Base-by-base conservation (phyloP, 2,797 vertebrate species). In the Micromesistius poutassou region DNA sequence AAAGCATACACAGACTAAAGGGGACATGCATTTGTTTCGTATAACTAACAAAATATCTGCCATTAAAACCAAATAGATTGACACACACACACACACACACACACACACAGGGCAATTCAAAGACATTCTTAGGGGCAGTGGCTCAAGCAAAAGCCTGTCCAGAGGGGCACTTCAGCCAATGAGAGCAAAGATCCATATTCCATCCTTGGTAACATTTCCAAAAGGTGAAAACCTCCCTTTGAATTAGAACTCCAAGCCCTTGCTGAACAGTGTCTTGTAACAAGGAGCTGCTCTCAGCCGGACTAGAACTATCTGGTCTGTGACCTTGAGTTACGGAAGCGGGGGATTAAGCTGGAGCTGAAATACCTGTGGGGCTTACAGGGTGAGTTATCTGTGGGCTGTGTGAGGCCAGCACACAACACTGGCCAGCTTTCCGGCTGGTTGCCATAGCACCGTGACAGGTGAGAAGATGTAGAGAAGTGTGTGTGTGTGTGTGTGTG, bases 381-480 rank as follows among this genome's bases (percentile, higher is more conserved):
- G 78, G 22, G 25, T n/a, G 36, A 50, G 50, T 0, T 72, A 73
- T 73, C 38, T 72, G 76, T 55, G 12, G 19, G n/a, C 70, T 10
- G 62, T 13, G 71, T 68, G 79, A 73, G 72, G 76, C 76, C 30
- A 35, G 28, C n/a, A 31, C 70, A 35, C 33, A 70, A 33, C 30
- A 14, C 68, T 77, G 68, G 70, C 68, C 33, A 30, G 6, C 38
- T 72, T 71, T 36, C 75, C 71, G 68, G 36, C 74, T 28, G 30
- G 74, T 71, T 82, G 46, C 40, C 74, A 77, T 72, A 46, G 55
- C 50, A 75, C 40, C 78, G 77, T 30, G 77, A 74, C 72, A 30
- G 77, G 35, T 36, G 50, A 28, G 46, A 38, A 75, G 72, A 80
- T 31, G 72, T 71, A 83, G 81, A 78, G 46, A 70, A 66, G 35